A percentile compares a stretch with the other conserved stretches of the same genome.
Conservation (phyloP, 1,140 invertebrate species). For the Chrysomallon squamiferum region DNA sequence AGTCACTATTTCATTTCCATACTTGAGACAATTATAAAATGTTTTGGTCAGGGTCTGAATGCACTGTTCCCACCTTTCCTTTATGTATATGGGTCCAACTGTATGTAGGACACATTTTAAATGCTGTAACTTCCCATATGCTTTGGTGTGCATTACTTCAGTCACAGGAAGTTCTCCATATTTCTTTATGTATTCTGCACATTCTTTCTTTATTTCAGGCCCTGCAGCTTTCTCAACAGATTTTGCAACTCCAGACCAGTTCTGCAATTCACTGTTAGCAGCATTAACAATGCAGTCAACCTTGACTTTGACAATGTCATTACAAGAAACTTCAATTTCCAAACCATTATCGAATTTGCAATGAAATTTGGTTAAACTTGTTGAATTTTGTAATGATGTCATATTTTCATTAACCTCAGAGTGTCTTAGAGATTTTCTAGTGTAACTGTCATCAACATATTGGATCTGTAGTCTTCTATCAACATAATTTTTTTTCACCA, state of each 20-base stretch:
- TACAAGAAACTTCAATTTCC: constrained; percentile 23
- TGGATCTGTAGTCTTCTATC: neutral
- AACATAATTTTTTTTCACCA: neutral
- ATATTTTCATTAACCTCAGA: neutral
- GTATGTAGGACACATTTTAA: constrained; percentile 36
- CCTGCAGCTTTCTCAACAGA: constrained; percentile 38
- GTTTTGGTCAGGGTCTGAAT: constrained; percentile 29
- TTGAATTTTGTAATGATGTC: neutral
- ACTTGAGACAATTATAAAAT: constrained; percentile 37
- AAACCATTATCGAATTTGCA: constrained; percentile 14
- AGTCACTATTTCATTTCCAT: constrained; percentile 34
- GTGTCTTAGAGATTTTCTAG: neutral
- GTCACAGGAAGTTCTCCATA: constrained; percentile 23
- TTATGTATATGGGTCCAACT: constrained; percentile 32
- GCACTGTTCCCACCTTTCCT: constrained; percentile 14
- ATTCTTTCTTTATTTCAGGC: constrained; percentile 28
- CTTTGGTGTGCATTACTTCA: constrained; percentile 32
- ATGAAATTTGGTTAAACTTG: neutral
- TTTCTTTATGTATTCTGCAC: constrained; percentile 20
- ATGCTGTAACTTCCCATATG: constrained; percentile 25
- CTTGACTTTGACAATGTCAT: constrained; percentile 29
- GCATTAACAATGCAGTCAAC: constrained; percentile 37
- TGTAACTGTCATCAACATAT: neutral
- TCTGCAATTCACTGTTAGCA: constrained; percentile 32
- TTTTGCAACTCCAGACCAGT: constrained; percentile 36